Conservation (phyloP, 2,113 vertebrate species). For the Sigmodon hispidus region DNA sequence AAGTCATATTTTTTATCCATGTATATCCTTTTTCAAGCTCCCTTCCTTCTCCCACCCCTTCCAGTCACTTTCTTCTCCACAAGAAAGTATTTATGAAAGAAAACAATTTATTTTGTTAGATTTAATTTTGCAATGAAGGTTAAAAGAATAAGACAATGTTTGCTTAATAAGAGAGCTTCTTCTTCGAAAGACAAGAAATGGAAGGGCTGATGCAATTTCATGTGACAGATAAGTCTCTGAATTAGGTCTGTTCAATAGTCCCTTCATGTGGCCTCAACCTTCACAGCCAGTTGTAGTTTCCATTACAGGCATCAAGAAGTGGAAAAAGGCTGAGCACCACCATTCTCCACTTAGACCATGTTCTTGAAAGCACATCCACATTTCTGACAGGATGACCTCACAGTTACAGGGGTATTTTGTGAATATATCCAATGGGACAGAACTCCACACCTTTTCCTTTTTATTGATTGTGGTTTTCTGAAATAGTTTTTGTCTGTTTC, state of each 20-base stretch:
- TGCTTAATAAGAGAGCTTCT: neutral
- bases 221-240: neutral
- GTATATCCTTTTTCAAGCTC: too few species aligned
- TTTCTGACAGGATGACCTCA: neutral
- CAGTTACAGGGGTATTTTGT: neutral
- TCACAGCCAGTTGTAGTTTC: neutral
- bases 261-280: neutral
- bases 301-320: neutral
- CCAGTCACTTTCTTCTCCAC: too few species aligned
- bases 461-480: neutral
- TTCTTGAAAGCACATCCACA: neutral
- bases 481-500: neutral
- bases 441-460: neutral
- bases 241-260: neutral
- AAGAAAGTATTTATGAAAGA: neutral
- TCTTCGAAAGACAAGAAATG: neutral
- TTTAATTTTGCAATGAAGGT: neutral
- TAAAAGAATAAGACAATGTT: neutral
- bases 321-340: neutral
- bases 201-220: neutral
- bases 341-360: rapidly evolving
- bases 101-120: neutral
- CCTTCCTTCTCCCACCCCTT: too few species aligned
- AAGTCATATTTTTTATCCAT: too few species aligned
- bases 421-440: neutral